Evolutionary conservation across 2,888 invertebrate genomes (phyloP), one percentile per base, ranked within the genome.

Genomic region (Tupiocoris notatus): DNA sequence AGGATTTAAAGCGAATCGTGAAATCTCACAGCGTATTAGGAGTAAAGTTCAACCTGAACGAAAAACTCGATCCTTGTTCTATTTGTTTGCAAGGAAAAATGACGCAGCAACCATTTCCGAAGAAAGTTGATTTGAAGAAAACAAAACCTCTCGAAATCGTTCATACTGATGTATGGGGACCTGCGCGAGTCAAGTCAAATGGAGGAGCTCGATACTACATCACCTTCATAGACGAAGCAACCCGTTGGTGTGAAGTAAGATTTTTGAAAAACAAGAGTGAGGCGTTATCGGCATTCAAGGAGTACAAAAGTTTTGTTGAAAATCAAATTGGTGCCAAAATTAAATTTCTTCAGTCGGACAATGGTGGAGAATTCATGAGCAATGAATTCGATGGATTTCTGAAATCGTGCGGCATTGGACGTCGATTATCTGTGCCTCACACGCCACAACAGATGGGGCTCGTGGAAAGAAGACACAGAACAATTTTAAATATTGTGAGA

Each of bases 391-490:
- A 70, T 23, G 23, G 7, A 1, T 70, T 20, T 59, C 24, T 70
- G n/a, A 16, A 64, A 9, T 1, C 9, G n/a, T 0, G 16, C 16
- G 70, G 70, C 21, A 70, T 70, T 16, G 17, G n/a, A 9, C 62
- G 58, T 2, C 57, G 70, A n/a, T 20, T 23, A n/a, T 18, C 66
- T 16, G 63, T 74, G 1, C 74, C 66, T 2, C 3, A 66, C 16
- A 74, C 64, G 6, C 63, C 64, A 17, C 74, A 74, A 17, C 74
- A 74, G 23, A 74, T 25, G 6, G 74, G 74, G 3, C 1, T 24
- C 7, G 54, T 56, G n/a, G 74, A 74, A 20, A 24, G 63, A 21
- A 67, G 65, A 39, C 22, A 74, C 64, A 6, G 67, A 67, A 70
- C 59, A 1, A 21, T 70, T 6, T 12, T 59, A 58, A 12, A 70